Evolutionary conservation across 2,113 vertebrate species (phyloP).

Genomic region (Poeciliopsis occidentalis): DNA sequence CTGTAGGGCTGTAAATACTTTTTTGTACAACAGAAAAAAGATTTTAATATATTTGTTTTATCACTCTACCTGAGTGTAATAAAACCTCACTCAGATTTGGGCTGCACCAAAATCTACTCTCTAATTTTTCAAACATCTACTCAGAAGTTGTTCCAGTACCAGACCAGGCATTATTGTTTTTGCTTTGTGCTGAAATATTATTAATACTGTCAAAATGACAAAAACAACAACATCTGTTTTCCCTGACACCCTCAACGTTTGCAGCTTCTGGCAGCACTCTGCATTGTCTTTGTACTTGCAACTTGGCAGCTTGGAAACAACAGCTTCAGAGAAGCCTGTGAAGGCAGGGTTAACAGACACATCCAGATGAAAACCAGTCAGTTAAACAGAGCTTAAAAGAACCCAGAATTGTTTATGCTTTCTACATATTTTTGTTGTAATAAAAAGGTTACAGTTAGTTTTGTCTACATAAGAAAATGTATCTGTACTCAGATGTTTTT

Average conservation of each 20-base stretch:
- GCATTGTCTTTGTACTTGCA: conserved; percentile 38
- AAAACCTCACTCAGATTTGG: not conserved
- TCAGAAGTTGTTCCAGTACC: not conserved
- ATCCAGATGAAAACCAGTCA: conserved; percentile 38
- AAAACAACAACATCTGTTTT: conserved; percentile 19
- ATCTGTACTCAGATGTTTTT: not conserved
- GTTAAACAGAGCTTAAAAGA: conserved; percentile 32
- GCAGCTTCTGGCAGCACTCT: conserved; percentile 4
- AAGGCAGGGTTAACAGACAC: conserved; percentile 41
- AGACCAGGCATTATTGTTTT: not conserved
- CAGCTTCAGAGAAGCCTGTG: conserved; percentile 20
- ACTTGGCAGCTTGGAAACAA: conserved; percentile 34
- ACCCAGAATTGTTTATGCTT: conserved; percentile 19
- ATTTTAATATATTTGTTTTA: not conserved
- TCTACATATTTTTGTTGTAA: not conserved
- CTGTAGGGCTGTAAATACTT: not conserved
- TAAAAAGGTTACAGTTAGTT: conserved; percentile 4
- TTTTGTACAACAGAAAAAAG: not conserved
- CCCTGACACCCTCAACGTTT: conserved; percentile 29
- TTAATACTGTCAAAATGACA: conserved; percentile 19
- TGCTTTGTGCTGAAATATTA: conserved; percentile 10
- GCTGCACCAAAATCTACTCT: not conserved
- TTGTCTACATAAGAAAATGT: not conserved
- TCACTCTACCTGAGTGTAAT: not conserved
- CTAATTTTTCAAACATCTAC: not conserved